phyloP scores from a whole-genome alignment of 2,888 invertebrate species.

The Synanthedon andrenaeformis region DNA sequence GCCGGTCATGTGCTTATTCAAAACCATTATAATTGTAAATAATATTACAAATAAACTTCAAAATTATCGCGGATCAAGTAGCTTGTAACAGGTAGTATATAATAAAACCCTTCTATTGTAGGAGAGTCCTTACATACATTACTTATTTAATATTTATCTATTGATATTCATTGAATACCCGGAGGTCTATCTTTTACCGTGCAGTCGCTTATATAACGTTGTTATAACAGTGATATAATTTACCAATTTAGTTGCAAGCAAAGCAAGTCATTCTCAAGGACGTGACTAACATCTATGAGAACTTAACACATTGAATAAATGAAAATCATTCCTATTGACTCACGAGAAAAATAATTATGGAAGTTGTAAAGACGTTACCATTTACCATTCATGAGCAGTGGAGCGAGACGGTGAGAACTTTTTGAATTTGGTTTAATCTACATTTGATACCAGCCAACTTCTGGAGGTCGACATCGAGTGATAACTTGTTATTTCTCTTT shows the following conservation, averaged over 20 bases:
- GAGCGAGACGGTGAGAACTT: slow-evolving; percentile 64
- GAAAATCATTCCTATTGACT: slow-evolving; percentile 53
- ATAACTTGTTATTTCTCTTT: slow-evolving; percentile 7
- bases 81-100: too few relatives aligned
- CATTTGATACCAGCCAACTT: slow-evolving; percentile 54
- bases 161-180: too few relatives aligned
- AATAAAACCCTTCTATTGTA: too few relatives aligned
- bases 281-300: slow-evolving; percentile 53
- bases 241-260: slow-evolving; percentile 6
- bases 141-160: too few relatives aligned
- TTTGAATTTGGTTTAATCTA: slow-evolving; percentile 49
- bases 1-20: too few relatives aligned
- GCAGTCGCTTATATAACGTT: slow-evolving; percentile 3
- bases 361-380: slow-evolving; percentile 41
- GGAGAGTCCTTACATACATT: too few relatives aligned
- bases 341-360: slow-evolving; percentile 61
- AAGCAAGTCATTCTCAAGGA: slow-evolving; percentile 12
- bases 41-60: too few relatives aligned
- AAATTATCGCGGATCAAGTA: too few relatives aligned
- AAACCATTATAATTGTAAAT: too few relatives aligned
- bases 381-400: slow-evolving; percentile 47
- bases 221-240: slow-evolving; percentile 1
- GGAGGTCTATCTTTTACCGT: neutral
- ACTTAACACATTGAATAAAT: slow-evolving; percentile 13
- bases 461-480: slow-evolving; percentile 38